Evolutionary conservation across 2,113 vertebrate species (phyloP).

Genomic region (Scophthalmus maximus): DNA sequence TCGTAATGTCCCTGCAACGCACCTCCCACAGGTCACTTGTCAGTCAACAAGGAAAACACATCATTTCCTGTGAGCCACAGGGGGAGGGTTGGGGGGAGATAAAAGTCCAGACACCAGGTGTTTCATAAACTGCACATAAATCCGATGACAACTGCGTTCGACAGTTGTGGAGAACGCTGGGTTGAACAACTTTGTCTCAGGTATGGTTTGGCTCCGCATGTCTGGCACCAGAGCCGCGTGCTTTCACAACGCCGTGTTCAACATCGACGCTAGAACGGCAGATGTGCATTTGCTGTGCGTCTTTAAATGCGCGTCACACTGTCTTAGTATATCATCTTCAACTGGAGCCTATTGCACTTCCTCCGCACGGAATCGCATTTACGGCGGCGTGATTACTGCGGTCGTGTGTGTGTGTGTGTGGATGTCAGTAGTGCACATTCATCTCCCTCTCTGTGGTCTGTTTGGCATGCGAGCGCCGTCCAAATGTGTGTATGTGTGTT

Average conservation of each 20-base stretch:
- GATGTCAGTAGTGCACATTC: background rate
- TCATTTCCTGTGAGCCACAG: slow-evolving; percentile 12
- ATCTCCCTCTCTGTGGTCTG: background rate
- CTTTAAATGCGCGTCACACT: no score
- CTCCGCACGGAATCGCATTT: background rate
- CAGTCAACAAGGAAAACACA: slow-evolving; percentile 34
- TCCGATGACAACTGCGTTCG: background rate
- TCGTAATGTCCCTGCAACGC: background rate
- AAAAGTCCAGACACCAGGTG: slow-evolving; percentile 2
- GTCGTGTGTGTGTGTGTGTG: slow-evolving; percentile 1
- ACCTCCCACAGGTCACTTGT: background rate
- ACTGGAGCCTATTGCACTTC: no score
- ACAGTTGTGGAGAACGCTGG: background rate
- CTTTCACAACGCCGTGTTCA: no score
- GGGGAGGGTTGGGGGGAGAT: background rate
- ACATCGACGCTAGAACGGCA: no score
- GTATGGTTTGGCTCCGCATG: no score
- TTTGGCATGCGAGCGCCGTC: slow-evolving; percentile 16
- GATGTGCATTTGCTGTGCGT: no score
- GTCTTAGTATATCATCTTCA: no score
- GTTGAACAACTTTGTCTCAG: background rate
- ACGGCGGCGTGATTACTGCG: background rate
- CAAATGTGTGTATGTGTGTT: slow-evolving; percentile 2
- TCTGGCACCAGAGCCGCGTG: no score
- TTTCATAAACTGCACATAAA: background rate